Evolutionary conservation across 2,113 vertebrate genomes (phyloP).

Genomic region (Pundamilia nyererei): DNA sequence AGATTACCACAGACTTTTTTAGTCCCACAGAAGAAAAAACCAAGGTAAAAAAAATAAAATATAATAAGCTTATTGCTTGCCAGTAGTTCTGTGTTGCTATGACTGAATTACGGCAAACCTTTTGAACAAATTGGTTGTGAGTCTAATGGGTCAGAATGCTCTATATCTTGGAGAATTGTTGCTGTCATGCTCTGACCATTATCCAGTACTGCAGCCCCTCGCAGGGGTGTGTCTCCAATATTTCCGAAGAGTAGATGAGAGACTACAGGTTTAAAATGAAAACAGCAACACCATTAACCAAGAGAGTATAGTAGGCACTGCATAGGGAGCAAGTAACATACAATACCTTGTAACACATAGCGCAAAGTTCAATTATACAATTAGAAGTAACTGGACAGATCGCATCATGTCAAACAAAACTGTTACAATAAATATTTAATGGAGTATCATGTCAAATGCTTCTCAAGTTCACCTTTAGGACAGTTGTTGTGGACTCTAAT

Average conservation of each 20-base stretch:
- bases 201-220: background rate
- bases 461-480: background rate
- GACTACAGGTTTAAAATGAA: background rate
- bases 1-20: conserved; percentile 15
- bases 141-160: conserved; percentile 77
- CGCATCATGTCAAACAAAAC: background rate
- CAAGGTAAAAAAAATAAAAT: conserved; percentile 20
- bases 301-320: background rate
- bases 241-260: background rate
- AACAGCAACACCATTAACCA: background rate
- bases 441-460: background rate
- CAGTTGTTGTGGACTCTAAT: background rate
- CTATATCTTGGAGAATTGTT: conserved; percentile 64
- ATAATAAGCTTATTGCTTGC: conserved; percentile 48
- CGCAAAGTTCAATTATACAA: background rate
- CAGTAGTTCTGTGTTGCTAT: conserved; percentile 29
- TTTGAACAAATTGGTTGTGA: conserved; percentile 77
- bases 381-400: background rate
- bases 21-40: conserved; percentile 41
- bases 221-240: background rate
- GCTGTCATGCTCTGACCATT: conserved; percentile 22
- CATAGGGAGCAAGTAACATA: background rate
- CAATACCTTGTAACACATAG: background rate
- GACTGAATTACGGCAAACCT: conserved; percentile 75
- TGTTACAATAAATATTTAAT: background rate